Conservation (phyloP, 2,113 vertebrate species). For the Mugil cephalus region DNA sequence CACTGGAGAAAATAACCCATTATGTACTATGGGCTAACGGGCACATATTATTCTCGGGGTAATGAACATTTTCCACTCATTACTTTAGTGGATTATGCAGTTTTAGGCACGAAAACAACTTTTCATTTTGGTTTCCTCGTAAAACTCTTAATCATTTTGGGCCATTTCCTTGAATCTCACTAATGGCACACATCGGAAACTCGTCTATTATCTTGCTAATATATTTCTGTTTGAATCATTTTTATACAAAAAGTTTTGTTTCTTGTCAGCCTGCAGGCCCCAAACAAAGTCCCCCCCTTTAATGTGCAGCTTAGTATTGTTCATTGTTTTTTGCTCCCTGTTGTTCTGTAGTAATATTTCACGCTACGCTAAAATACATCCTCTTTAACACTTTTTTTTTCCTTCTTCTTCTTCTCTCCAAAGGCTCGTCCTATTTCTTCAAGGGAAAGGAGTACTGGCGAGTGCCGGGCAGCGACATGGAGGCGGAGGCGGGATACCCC, state of each 20-base stretch:
- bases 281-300: background rate
- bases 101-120: constrained; percentile 20
- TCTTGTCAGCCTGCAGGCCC: background rate
- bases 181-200: background rate
- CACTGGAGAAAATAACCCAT: constrained; percentile 32
- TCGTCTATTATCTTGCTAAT: constrained; percentile 6
- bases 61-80: constrained; percentile 52
- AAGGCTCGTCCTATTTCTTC: constrained; percentile 96
- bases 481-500: constrained; percentile 88
- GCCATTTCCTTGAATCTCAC: constrained; percentile 25
- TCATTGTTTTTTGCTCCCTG: background rate
- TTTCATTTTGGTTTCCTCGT: constrained; percentile 10
- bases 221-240: constrained; percentile 20
- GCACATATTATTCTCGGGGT: constrained; percentile 25
- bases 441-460: constrained; percentile 96
- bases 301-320: background rate
- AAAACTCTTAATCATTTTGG: constrained; percentile 22
- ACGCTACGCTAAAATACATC: background rate
- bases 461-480: constrained; percentile 88
- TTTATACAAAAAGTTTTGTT: constrained; percentile 9
- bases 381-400: background rate
- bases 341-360: constrained; percentile 18
- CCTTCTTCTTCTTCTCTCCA: background rate
- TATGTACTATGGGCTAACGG: constrained; percentile 21
- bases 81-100: constrained; percentile 26